These are phyloP conservation scores for Leptosomus discolor DNA, from an alignment of 2,113 vertebrate species.

Conservation along the genomic window DNA sequence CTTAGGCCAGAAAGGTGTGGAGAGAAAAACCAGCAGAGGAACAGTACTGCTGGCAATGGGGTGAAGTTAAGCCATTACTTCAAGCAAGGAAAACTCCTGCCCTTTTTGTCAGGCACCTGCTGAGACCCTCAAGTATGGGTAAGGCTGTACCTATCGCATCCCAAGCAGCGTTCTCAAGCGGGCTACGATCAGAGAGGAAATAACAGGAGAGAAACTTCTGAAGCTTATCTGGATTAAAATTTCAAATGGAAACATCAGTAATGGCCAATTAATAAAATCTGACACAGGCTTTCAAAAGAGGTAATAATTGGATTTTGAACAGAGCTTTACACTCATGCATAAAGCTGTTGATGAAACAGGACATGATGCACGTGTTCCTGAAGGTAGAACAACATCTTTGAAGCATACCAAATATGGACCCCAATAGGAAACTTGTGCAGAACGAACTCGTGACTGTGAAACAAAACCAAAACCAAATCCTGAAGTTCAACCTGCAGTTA, in stretches of 20 bases:
- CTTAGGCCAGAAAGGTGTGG: neutral
- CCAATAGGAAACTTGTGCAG: neutral
- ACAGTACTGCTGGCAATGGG: neutral
- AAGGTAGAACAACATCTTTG: neutral
- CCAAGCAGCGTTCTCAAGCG: neutral
- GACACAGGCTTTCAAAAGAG: neutral
- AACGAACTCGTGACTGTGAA: neutral
- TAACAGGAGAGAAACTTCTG: neutral
- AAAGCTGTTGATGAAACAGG: neutral
- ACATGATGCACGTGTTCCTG: fast-evolving
- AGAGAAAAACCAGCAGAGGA: neutral
- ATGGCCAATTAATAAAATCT: neutral
- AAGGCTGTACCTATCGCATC: fast-evolving
- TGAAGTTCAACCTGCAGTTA: neutral
- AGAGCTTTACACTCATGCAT: neutral
- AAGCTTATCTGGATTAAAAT: neutral
- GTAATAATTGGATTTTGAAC: neutral
- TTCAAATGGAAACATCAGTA: neutral
- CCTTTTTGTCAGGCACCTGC: neutral
- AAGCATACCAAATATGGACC: neutral
- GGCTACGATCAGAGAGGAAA: neutral
- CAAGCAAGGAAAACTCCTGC: neutral
- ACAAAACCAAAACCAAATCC: neutral
- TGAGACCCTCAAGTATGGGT: neutral
- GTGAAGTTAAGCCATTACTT: neutral